A percentile compares a stretch with the other conserved stretches of the same genome.
phyloP scores from a whole-genome alignment of 92 coral and sea anemone genomes.

The Palythoa caribaeorum region DNA sequence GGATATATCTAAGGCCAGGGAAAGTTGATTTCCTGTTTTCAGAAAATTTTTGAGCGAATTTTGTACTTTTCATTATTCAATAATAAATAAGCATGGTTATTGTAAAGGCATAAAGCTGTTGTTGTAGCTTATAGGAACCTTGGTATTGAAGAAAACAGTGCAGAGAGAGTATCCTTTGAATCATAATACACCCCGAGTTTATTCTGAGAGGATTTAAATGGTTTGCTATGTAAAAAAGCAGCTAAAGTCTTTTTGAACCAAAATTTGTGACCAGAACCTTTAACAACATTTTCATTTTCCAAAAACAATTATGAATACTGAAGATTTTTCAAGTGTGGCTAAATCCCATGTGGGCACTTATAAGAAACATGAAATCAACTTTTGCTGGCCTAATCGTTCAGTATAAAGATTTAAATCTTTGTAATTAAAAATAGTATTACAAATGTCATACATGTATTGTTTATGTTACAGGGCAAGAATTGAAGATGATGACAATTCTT shows the following conservation, averaged over 20 bases:
- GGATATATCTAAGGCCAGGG: slow-evolving; percentile 2
- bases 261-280: no score
- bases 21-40: slow-evolving; percentile 12
- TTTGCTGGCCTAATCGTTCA: no score
- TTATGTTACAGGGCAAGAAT: not conserved
- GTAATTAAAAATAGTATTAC: not conserved
- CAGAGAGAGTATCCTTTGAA: slow-evolving; percentile 14
- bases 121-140: slow-evolving; percentile 17
- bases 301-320: not conserved
- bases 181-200: not conserved
- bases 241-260: not conserved
- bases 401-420: not conserved
- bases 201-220: not conserved
- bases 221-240: not conserved
- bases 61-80: slow-evolving; percentile 7
- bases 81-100: slow-evolving; percentile 9
- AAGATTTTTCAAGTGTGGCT: not conserved
- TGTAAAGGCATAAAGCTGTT: slow-evolving; percentile 23
- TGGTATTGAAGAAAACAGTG: slow-evolving; percentile 19
- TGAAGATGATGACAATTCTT: not conserved
- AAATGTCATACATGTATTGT: not conserved
- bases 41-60: slow-evolving; percentile 9
- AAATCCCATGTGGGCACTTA: not conserved
- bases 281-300: not conserved
- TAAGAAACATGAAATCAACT: not conserved